Base-by-base conservation (phyloP, 2,797 vertebrate species). In the Tolypeutes matacus region DNA sequence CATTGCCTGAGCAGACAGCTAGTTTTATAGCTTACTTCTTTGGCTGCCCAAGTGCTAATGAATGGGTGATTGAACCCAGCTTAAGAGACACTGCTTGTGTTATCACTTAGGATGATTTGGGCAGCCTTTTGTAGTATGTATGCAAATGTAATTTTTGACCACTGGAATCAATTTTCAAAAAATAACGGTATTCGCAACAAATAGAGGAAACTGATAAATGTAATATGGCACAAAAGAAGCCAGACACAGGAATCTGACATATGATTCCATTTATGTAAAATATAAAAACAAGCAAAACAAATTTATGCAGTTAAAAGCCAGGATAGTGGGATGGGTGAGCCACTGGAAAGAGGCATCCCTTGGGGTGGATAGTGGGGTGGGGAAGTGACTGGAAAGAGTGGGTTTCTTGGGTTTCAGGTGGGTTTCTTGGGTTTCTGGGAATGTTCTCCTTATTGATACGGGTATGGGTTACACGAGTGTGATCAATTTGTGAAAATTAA, bases 161-260 rank as follows among this genome's bases (percentile, higher is more conserved):
- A 67, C n/a, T 72, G 5, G n/a, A 83, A 25, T 93, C 64, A 29
- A 9, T 39, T 83, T 92, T 84, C 36, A 84, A 84, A 93, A 86
- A 78, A 46, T 46, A 69, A 64, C 11, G 31, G 29, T 62, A 15
- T 39, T 39, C 14, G 42, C 29, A 85, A 13, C 25, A 80, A 82
- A n/a, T 73, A 53, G 60, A 31, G 56, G 58, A 78, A 67, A 89
- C 13, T 56, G 49, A 93, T 8, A 46, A n/a, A 75, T 75, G 34
- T 42, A 72, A 67, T 29, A 46, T 31, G 20, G 53, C 7, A 29
- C 2, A 53, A 69, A 62, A 88, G 77, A 69, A 86, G 18, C 27
- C 67, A 90, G 53, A 56, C 21, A 5, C 29, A 29, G 58, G 80
- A 85, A 11, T 20, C 53, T 20, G 7, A 31, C 27, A 36, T 6